These are phyloP conservation scores for Zoanthus gigantus DNA, from an alignment of 92 coral and sea anemone genomes.

Conservation along the genomic window DNA sequence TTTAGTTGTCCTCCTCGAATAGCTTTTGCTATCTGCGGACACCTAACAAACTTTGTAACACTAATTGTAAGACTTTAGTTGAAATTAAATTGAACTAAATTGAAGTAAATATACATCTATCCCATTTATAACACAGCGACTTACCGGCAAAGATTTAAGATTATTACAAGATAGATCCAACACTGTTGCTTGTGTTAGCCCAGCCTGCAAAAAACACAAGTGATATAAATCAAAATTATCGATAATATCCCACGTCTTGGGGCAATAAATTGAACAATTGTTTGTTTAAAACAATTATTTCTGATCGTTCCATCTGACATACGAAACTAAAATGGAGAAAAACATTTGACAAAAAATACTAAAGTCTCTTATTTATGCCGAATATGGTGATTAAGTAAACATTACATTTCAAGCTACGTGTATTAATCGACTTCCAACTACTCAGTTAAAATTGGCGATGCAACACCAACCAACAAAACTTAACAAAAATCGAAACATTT, in stretches of 20 bases:
- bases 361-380: neutral
- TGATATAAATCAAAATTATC: neutral
- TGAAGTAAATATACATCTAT: no score
- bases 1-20: no score
- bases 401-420: neutral
- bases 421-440: neutral
- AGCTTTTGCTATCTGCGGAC: no score
- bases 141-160: constrained; percentile 82
- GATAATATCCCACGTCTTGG: neutral
- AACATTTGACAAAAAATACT: neutral
- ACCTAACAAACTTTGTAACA: no score
- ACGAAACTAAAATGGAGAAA: neutral
- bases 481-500: neutral
- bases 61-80: no score
- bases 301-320: neutral
- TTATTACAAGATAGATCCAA: constrained; percentile 91
- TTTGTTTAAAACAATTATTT: neutral
- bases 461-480: neutral
- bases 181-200: constrained; percentile 82
- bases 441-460: neutral
- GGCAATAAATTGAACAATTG: neutral
- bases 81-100: no score
- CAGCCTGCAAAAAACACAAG: constrained; percentile 59
- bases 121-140: neutral
- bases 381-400: neutral